Evolutionary conservation across 2,113 vertebrate species (phyloP).

Genomic region (Notechis scutatus): DNA sequence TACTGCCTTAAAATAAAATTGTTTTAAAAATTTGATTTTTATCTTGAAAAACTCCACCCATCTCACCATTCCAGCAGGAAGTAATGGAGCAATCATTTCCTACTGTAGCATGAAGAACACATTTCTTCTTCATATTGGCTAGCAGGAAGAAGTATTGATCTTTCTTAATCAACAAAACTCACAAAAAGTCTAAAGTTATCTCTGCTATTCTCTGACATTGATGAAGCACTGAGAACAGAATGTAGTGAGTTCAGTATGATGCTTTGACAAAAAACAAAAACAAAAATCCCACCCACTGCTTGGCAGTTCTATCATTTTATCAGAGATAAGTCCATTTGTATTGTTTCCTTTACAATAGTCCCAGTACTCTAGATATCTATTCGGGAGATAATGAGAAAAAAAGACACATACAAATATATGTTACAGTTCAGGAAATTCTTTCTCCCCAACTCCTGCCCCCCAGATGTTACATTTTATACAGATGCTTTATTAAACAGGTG

Average conservation of each 20-base stretch:
- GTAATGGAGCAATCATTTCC: background rate
- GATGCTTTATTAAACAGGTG: background rate
- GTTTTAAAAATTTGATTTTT: background rate
- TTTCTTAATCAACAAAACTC: background rate
- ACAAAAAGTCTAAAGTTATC: background rate
- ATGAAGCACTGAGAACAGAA: background rate
- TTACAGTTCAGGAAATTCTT: background rate
- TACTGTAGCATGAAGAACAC: too few relatives aligned
- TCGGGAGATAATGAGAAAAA: background rate
- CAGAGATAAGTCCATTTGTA: background rate
- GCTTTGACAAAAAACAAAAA: background rate
- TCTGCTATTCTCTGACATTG: background rate
- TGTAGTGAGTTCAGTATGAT: background rate
- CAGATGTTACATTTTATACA: background rate
- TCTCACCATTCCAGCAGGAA: background rate
- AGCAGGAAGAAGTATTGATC: background rate
- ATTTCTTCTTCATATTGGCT: background rate
- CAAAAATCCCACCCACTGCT: background rate
- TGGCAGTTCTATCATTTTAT: background rate
- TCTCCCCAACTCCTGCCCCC: background rate
- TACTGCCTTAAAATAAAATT: background rate
- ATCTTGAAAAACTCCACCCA: background rate
- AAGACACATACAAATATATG: too few relatives aligned
- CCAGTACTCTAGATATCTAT: background rate
- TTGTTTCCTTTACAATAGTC: background rate